Evolutionary conservation across 1,140 invertebrate genomes (phyloP), one percentile per base, ranked within the genome.

Genomic region (Dendrolimus punctatus): DNA sequence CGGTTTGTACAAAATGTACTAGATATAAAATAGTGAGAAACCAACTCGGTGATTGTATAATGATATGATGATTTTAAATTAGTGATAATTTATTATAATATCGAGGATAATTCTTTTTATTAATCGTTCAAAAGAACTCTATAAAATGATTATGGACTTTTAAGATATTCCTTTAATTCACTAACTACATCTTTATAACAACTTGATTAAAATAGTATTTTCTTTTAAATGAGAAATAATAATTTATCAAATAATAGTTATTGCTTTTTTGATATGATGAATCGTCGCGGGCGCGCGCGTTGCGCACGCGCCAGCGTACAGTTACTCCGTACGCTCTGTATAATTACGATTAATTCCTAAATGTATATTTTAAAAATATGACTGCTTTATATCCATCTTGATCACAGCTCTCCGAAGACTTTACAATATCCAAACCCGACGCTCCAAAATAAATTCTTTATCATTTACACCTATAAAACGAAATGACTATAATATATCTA

Each of bases 401-500:
- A 86, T 86, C 83, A 86, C 83, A 86, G 82, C 82, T 77, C 70
- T 82, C 80, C 83, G 73, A 78, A 83, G 76, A 82, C 79, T 74
- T 82, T 80, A 80, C 80, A 71, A 75, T 77, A 79, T 79, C 79
- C 80, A 62, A 70, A 80, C 73, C 79, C 68, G 72, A 83, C 76
- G 62, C 72, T 74, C 80, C 83, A 81, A 84, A 84, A 84, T 84
- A 85, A 81, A 84, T 84, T 83, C 79, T 81, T 78, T 73, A 80
- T 71, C 68, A 71, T 75, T 81, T 83, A 85, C 68, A 84, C 74
- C 78, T 83, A 84, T 76, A 76, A 82, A 86, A 83, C 73, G 78
- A 86, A 86, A 86, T 84, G 80, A 86, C 80, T 86, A 83, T 79
- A 78, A 74, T 83, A 83, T 77, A 57, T 82, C 78, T 85, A 85